Conservation (phyloP, 1,140 invertebrate genomes). For the Procambarus virginalis region DNA sequence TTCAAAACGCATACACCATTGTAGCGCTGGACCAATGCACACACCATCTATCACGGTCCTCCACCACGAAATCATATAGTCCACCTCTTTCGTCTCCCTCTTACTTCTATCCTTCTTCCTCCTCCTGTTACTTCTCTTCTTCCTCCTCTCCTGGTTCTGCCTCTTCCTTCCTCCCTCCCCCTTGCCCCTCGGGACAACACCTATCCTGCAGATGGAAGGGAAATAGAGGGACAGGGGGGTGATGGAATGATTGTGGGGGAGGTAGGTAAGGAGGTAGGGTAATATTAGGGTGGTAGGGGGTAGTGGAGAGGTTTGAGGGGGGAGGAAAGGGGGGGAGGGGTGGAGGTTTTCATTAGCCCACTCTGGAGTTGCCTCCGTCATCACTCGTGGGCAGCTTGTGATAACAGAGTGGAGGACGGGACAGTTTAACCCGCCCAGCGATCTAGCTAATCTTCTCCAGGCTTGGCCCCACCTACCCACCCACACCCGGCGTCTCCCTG, state of each 20-base stretch:
- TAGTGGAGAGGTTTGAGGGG: not conserved
- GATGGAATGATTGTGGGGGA: no score
- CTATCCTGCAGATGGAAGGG: no score
- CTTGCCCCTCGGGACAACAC: no score
- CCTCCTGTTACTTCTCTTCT: no score
- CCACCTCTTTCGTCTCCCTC: not conserved
- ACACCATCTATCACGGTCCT: slow-evolving; percentile 52
- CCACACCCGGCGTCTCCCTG: not conserved
- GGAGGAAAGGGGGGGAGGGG: not conserved
- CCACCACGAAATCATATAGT: slow-evolving; percentile 30
- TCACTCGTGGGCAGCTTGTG: slow-evolving; percentile 59
- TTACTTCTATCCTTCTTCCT: no score
- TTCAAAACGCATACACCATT: slow-evolving; percentile 60
- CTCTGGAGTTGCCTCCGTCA: slow-evolving; percentile 57
- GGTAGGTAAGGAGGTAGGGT: no score
- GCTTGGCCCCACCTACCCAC: not conserved
- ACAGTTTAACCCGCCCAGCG: slow-evolving; percentile 61
- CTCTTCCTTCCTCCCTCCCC: no score
- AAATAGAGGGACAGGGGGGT: no score
- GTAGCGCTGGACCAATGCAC: slow-evolving; percentile 34
- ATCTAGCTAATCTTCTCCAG: slow-evolving; percentile 58
- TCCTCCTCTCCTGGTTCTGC: no score
- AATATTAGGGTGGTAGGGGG: not conserved
- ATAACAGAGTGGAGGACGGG: slow-evolving; percentile 59
- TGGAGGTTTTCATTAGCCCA: slow-evolving; percentile 62